Evolutionary conservation across 2,888 invertebrate genomes (phyloP).

Genomic region (Graphium colonna): DNA sequence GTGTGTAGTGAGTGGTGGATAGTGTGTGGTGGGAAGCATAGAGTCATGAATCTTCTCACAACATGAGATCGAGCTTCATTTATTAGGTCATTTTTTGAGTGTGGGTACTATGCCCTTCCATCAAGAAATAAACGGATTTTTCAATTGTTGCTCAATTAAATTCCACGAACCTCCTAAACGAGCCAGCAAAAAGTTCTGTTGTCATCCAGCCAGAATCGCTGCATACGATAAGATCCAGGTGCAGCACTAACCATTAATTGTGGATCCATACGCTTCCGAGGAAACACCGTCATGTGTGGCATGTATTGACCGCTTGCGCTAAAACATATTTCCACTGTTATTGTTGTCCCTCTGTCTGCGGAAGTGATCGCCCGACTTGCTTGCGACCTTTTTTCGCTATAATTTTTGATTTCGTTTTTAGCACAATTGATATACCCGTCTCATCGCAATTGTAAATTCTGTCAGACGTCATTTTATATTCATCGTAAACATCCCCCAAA

Average conservation of each 20-base stretch:
- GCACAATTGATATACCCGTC: not conserved
- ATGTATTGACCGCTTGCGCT: constrained; percentile 30
- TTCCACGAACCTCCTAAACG: constrained; percentile 36
- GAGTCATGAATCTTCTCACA: constrained; percentile 26
- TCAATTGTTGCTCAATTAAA: constrained; percentile 35
- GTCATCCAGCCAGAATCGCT: constrained; percentile 38
- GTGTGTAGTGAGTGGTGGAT: no score
- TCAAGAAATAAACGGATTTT: constrained; percentile 36
- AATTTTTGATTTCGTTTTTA: not conserved
- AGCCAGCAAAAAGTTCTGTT: constrained; percentile 36
- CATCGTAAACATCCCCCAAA: constrained; percentile 31
- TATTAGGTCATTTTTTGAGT: constrained; percentile 36
- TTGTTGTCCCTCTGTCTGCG: constrained; percentile 35
- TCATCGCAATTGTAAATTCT: not conserved
- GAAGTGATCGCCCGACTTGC: constrained; percentile 36
- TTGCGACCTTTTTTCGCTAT: constrained; percentile 31
- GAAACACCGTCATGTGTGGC: constrained; percentile 31
- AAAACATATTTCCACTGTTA: constrained; percentile 36
- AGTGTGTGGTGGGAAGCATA: constrained; percentile 15
- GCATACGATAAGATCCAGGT: constrained; percentile 32
- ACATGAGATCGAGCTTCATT: constrained; percentile 31
- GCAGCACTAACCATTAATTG: constrained; percentile 33
- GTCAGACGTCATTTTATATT: constrained; percentile 34
- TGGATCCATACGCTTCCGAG: constrained; percentile 35
- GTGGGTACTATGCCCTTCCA: constrained; percentile 40